A percentile compares a stretch with the other conserved stretches of the same genome.
phyloP scores from a whole-genome alignment of 2,888 invertebrate genomes.

The Tolmerus cingulatus region DNA sequence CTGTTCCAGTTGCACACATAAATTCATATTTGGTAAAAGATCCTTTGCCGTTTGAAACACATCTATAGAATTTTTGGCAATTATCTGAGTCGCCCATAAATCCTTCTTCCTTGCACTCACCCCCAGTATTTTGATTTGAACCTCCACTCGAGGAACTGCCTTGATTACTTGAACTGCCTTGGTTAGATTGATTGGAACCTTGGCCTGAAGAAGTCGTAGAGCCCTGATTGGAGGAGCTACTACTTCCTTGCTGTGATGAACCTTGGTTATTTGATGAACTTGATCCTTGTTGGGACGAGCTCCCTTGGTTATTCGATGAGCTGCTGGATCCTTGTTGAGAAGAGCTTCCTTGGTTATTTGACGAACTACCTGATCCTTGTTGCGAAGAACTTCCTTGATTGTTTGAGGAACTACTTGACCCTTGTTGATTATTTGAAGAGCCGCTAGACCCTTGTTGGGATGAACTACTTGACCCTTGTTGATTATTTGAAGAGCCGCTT shows the following conservation, averaged over 20 bases:
- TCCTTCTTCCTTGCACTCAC: slow-evolving; percentile 60
- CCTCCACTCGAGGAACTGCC: slow-evolving; percentile 44
- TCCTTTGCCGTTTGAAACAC: slow-evolving; percentile 63
- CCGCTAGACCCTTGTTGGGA: background rate
- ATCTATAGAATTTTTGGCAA: slow-evolving; percentile 70
- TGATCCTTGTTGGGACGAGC: background rate
- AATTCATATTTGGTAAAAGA: slow-evolving; percentile 65
- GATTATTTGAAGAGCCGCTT: background rate
- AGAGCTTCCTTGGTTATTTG: background rate
- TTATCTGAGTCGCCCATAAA: slow-evolving; percentile 63
- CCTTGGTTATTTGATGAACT: slow-evolving; percentile 5
- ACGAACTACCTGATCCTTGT: slow-evolving; percentile 40
- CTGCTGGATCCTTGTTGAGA: slow-evolving; percentile 45
- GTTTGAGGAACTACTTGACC: background rate
- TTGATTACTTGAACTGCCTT: slow-evolving; percentile 30
- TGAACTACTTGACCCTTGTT: background rate
- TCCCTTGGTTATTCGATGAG: slow-evolving; percentile 28
- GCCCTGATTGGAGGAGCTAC: background rate
- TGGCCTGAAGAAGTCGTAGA: background rate
- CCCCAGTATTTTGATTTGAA: slow-evolving; percentile 16
- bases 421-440: slow-evolving; percentile 35
- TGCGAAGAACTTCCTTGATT: slow-evolving; percentile 41
- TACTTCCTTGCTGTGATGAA: slow-evolving; percentile 24
- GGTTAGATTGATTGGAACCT: background rate
- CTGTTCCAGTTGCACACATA: slow-evolving; percentile 67